Conservation (phyloP, 2,797 vertebrate genomes). For the Pangasius mekongensis region DNA sequence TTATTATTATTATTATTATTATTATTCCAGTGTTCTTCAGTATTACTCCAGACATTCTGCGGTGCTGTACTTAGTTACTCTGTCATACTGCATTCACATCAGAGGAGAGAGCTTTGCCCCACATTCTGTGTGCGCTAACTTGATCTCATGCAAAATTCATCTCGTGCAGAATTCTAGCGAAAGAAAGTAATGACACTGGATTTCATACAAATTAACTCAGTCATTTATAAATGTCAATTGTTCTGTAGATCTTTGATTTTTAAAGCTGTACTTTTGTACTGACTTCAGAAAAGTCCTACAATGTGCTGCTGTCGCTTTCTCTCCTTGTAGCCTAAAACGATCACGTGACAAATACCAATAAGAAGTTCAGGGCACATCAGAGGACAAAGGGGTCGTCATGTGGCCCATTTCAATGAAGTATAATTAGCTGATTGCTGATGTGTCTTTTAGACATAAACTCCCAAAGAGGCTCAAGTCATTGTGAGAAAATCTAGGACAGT, state of each 20-base stretch:
- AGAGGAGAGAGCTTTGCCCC: slow-evolving; percentile 19
- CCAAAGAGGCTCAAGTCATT: background rate
- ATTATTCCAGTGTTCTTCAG: background rate
- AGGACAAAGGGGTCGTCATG: background rate
- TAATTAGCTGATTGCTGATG: slow-evolving; percentile 14
- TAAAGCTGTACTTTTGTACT: background rate
- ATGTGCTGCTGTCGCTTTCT: background rate
- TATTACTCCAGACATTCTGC: background rate
- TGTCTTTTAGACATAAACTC: background rate
- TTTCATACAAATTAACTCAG: slow-evolving; percentile 31
- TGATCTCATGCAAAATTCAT: slow-evolving; percentile 31
- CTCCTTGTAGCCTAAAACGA: background rate
- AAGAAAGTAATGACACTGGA: slow-evolving; percentile 11
- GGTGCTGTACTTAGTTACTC: background rate
- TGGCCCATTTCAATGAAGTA: background rate
- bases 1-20: slow-evolving; percentile 18
- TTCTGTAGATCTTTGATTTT: background rate
- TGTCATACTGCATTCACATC: slow-evolving; percentile 19
- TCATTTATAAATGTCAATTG: slow-evolving; percentile 18
- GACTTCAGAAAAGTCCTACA: background rate
- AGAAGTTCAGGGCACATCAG: background rate
- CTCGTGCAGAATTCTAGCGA: slow-evolving; percentile 12
- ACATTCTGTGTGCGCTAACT: slow-evolving; percentile 20
- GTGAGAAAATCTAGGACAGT: background rate
- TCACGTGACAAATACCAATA: background rate